Percentiles rank a stretch among this genome's conserved stretches.
Evolutionary conservation across 2,797 vertebrate species (phyloP).

Genomic region (Enteromius thamalakanensis): DNA sequence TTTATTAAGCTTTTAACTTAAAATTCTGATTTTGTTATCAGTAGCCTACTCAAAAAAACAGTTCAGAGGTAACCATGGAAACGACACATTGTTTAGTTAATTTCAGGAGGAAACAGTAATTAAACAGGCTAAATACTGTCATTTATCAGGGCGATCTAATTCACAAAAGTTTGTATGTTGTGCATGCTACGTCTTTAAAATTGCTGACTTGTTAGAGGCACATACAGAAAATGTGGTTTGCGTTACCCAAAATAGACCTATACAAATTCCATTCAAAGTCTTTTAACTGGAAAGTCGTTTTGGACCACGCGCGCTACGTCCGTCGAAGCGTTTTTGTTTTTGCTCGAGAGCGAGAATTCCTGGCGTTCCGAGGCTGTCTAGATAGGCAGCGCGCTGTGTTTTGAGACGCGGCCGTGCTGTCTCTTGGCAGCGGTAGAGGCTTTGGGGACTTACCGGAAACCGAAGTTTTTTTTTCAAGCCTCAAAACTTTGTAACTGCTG

Average conservation of each 20-base stretch:
- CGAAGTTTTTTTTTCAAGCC: conserved; percentile 71
- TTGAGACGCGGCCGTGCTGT: background rate
- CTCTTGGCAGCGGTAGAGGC: conserved; percentile 47
- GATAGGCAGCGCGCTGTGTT: background rate
- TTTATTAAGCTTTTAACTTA: background rate
- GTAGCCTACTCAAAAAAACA: background rate
- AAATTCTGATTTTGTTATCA: background rate
- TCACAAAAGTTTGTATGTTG: background rate
- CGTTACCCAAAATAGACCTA: background rate
- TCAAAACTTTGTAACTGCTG: conserved; percentile 62
- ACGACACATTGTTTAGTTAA: background rate
- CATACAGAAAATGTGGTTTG: background rate
- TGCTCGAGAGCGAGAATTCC: background rate
- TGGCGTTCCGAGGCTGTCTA: background rate
- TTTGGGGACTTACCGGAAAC: conserved; percentile 77
- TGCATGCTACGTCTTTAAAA: background rate
- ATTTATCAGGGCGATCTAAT: background rate
- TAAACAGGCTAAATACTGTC: background rate
- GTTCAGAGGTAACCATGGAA: background rate
- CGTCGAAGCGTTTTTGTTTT: background rate
- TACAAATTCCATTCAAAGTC: background rate
- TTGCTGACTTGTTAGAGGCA: too few species aligned
- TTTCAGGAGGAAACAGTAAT: background rate
- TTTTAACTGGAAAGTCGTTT: background rate
- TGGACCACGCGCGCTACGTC: background rate